Evolutionary conservation across 1,140 invertebrate species (phyloP).

Genomic region (Hypothenemus hampei): DNA sequence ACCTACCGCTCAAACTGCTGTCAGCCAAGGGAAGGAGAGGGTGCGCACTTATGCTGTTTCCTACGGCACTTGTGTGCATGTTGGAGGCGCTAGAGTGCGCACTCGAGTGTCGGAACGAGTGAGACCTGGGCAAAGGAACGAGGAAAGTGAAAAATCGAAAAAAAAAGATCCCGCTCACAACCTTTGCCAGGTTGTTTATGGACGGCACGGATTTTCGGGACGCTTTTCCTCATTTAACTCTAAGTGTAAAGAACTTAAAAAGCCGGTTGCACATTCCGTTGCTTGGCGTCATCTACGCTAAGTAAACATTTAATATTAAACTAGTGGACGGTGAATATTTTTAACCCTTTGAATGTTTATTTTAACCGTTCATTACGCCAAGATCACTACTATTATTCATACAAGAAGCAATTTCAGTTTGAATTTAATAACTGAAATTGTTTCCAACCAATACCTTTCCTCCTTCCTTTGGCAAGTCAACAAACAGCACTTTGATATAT

Average conservation of each 20-base stretch:
- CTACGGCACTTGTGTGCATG: constrained; percentile 45
- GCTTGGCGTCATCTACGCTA: constrained; percentile 3
- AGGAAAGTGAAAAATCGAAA: constrained; percentile 41
- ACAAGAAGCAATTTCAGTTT: no score
- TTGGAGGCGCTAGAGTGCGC: constrained; percentile 44
- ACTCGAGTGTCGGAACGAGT: constrained; percentile 46
- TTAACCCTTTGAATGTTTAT: constrained; percentile 29
- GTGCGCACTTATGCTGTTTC: constrained; percentile 47
- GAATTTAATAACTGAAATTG: no score
- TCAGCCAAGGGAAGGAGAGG: constrained; percentile 46
- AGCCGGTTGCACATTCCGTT: no score
- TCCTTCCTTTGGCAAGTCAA: constrained; percentile 42
- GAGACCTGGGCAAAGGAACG: constrained; percentile 47
- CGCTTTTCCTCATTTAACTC: no score
- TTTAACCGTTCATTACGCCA: no score
- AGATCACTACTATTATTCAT: no score
- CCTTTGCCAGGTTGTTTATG: no score
- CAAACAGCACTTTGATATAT: constrained; percentile 40
- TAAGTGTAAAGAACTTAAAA: no score
- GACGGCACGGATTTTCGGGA: no score
- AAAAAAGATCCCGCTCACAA: no score
- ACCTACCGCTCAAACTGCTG: constrained; percentile 46
- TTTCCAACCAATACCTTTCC: constrained; percentile 40
- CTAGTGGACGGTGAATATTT: constrained; percentile 23
- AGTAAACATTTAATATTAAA: constrained; percentile 13